Evolutionary conservation across 2,113 vertebrate species (phyloP).

Genomic region (Hippolais icterina): DNA sequence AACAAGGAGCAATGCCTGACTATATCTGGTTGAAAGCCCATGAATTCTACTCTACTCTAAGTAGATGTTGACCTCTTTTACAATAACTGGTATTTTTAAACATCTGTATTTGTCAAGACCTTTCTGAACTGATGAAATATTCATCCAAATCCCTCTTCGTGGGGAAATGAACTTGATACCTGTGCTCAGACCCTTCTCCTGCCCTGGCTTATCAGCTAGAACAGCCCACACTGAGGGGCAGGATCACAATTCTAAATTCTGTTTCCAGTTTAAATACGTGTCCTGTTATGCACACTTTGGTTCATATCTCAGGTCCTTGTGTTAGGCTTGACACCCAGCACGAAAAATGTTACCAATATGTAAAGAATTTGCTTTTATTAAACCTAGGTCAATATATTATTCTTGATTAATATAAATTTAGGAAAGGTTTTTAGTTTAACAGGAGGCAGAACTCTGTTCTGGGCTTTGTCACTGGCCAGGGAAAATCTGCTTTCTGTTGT

Average conservation of each 20-base stretch:
- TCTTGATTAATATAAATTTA: not conserved
- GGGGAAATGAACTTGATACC: not conserved
- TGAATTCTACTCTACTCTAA: not conserved
- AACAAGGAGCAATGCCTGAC: not conserved
- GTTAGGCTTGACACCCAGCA: not conserved
- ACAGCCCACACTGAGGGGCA: not conserved
- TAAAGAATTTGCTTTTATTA: not conserved
- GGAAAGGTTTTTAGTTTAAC: not conserved
- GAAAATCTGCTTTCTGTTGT: not conserved
- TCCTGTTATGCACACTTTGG: not conserved
- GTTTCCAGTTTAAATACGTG: not conserved
- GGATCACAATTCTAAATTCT: not conserved
- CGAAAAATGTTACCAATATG: not conserved
- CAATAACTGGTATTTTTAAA: not conserved
- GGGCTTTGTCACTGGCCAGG: not conserved
- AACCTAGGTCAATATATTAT: not conserved
- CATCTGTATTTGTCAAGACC: not conserved
- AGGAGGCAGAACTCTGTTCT: not conserved
- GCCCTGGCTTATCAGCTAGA: not conserved
- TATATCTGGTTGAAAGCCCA: not conserved
- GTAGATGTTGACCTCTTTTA: not conserved
- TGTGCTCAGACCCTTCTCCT: not conserved
- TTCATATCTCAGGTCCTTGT: not conserved
- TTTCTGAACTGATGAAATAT: conserved; percentile 10
- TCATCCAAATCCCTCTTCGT: not conserved